Percentiles rank a stretch among this genome's conserved stretches.
Conservation (phyloP, 2,888 invertebrate genomes). For the Drosophila kanekoi region DNA sequence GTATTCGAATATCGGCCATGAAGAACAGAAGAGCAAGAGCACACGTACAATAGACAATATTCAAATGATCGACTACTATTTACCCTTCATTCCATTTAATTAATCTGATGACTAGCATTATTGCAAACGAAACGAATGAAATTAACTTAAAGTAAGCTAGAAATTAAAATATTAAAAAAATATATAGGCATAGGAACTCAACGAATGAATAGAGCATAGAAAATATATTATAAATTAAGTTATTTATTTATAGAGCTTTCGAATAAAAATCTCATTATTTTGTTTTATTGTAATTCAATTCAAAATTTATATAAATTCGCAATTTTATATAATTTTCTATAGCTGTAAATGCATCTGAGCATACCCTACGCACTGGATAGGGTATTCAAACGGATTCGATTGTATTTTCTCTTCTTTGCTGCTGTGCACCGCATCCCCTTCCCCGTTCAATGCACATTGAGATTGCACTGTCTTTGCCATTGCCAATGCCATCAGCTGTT, state of each 20-base stretch:
- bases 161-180: background rate
- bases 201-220: too few species aligned
- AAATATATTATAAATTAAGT: too few species aligned
- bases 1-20: slow-evolving; percentile 73
- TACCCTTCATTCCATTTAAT: slow-evolving; percentile 19
- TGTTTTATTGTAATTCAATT: too few species aligned
- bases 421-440: slow-evolving; percentile 9
- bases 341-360: background rate
- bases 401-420: slow-evolving; percentile 15
- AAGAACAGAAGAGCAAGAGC: slow-evolving; percentile 27
- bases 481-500: slow-evolving; percentile 58
- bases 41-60: slow-evolving; percentile 7
- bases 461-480: slow-evolving; percentile 23
- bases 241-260: too few species aligned
- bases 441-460: slow-evolving; percentile 18
- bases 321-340: too few species aligned
- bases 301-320: too few species aligned
- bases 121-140: too few species aligned
- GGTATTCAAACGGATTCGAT: slow-evolving; percentile 7
- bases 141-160: background rate
- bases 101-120: background rate
- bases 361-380: background rate
- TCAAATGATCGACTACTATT: slow-evolving; percentile 5
- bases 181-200: too few species aligned
- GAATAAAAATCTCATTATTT: too few species aligned